Conservation (phyloP, 2,797 vertebrate species). For the Rallus crepitans region DNA sequence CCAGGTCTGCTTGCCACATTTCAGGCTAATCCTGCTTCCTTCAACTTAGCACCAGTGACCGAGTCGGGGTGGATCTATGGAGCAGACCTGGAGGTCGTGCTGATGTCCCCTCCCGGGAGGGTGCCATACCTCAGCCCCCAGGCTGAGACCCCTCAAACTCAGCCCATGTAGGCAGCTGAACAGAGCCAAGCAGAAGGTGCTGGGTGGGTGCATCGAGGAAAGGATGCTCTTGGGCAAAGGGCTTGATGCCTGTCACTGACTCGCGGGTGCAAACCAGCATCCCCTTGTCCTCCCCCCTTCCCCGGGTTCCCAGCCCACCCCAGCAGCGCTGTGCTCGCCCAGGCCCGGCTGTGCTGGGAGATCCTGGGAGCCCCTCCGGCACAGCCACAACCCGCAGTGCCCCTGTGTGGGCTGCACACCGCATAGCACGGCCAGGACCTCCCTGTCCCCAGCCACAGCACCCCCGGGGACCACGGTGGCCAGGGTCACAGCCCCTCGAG, state of each 20-base stretch:
- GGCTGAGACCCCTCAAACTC: not conserved
- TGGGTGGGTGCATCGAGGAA: rapidly evolving
- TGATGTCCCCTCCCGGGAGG: rapidly evolving
- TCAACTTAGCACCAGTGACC: rapidly evolving
- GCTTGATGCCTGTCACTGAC: not conserved
- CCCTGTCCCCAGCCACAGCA: not conserved
- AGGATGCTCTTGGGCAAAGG: not conserved
- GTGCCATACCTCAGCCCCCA: rapidly evolving
- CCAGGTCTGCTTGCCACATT: not conserved
- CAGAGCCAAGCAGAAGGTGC: rapidly evolving
- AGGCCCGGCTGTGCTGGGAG: not conserved
- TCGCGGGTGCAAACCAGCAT: rapidly evolving
- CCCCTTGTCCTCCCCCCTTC: not conserved
- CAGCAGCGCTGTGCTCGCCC: not conserved
- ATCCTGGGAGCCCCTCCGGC: not conserved
- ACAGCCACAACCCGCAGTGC: conserved; percentile 48
- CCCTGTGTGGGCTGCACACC: conserved; percentile 55
- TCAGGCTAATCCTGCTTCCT: not conserved
- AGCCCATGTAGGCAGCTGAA: rapidly evolving
- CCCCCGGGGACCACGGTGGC: rapidly evolving
- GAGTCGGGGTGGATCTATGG: rapidly evolving
- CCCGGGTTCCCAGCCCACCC: not conserved
- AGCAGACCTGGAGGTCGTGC: not conserved
- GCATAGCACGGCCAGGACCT: not conserved
- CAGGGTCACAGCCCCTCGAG: rapidly evolving